phyloP scores from a whole-genome alignment of 2,113 vertebrate species.

The Sinocyclocheilus grahami region DNA sequence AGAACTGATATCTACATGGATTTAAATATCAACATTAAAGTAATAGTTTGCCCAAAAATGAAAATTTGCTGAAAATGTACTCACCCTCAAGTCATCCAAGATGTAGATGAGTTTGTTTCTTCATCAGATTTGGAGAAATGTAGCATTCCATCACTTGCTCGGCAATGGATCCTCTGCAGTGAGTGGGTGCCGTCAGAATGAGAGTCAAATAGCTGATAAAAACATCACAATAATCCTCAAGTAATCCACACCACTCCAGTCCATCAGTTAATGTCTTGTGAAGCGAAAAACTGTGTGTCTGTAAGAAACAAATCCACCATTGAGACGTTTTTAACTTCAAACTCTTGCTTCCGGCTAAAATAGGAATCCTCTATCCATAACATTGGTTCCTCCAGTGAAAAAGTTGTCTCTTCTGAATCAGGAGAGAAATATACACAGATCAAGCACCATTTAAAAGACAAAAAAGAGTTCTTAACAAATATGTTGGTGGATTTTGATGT shows the following conservation, averaged over 20 bases:
- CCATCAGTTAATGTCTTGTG: background rate
- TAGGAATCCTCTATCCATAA: background rate
- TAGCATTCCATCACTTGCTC: background rate
- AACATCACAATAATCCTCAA: background rate
- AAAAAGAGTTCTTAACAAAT: background rate
- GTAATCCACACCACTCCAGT: background rate
- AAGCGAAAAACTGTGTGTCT: too few relatives aligned
- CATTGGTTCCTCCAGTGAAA: background rate
- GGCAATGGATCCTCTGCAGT: background rate
- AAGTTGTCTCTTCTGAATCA: background rate
- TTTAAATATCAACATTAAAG: background rate
- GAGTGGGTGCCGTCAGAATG: background rate
- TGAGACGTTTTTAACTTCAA: background rate
- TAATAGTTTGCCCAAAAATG: background rate
- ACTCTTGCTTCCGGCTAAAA: too few relatives aligned
- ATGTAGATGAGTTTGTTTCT: background rate
- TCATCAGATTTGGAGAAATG: background rate
- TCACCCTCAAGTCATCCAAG: background rate
- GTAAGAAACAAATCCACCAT: background rate
- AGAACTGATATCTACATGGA: background rate
- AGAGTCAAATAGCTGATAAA: background rate
- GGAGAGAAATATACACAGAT: background rate
- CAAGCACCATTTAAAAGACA: background rate
- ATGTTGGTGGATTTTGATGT: background rate
- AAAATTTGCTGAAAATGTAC: background rate